phyloP scores from a whole-genome alignment of 2,888 invertebrate genomes.

The Epistrophe eligans region DNA sequence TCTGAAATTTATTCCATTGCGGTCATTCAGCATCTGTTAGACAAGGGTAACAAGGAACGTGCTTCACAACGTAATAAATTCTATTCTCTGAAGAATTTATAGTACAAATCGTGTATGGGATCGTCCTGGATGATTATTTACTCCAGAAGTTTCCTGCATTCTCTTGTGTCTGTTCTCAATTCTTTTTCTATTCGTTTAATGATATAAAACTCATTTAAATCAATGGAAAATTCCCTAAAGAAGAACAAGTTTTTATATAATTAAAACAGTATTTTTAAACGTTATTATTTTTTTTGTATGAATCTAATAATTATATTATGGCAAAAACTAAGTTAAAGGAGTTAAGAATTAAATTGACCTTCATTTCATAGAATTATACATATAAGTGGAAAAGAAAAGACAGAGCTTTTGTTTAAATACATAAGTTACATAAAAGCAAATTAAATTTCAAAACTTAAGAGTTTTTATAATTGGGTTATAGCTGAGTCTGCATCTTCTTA shows the following conservation, averaged over 20 bases:
- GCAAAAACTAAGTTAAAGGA: too few relatives aligned
- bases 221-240: background rate
- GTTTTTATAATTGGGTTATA: too few relatives aligned
- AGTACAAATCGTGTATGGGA: constrained; percentile 20
- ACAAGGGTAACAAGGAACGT: constrained; percentile 37
- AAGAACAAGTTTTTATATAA: background rate
- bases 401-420: too few relatives aligned
- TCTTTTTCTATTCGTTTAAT: background rate
- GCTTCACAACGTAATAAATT: constrained; percentile 35
- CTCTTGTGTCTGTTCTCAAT: constrained; percentile 3
- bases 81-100: constrained; percentile 28
- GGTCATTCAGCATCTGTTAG: constrained; percentile 26
- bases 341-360: too few relatives aligned
- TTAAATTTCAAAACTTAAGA: too few relatives aligned
- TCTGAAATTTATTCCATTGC: constrained; percentile 9
- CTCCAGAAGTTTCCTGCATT: constrained; percentile 6
- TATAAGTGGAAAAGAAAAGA: too few relatives aligned
- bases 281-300: background rate
- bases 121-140: constrained; percentile 7
- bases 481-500: too few relatives aligned
- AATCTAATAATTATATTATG: too few relatives aligned
- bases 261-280: background rate
- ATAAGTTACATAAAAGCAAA: too few relatives aligned
- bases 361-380: too few relatives aligned
- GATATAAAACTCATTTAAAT: constrained; percentile 9